Base-by-base conservation (phyloP, 1,140 invertebrate species). In the Araneus ventricosus region DNA sequence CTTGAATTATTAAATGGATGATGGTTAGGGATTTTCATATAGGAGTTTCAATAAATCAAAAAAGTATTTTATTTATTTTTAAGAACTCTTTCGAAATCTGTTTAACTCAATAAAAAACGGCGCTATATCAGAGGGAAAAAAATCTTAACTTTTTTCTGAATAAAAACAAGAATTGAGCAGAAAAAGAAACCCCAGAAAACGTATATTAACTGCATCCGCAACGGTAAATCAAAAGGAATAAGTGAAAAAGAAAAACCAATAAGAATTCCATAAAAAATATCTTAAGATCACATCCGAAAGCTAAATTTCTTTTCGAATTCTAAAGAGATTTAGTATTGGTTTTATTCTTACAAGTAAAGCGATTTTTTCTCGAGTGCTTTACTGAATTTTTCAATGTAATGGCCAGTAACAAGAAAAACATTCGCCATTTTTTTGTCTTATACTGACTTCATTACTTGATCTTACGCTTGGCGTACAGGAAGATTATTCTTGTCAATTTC, bases 271-370 rank as follows among this genome's bases (percentile, higher is more conserved):
- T 75, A 34, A 75, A 75, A 75, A 70, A 75, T 20, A 75, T 75
- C 30, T 30, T 17, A 34, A 75, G 34, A 75, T 75, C 70, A 20
- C 70, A 75, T 75, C 20, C 70, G 14, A 75, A 52, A 75, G 27
- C 17, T 30, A 75, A 75, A 34, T 75, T 75, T 75, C 30, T 75
- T 75, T 75, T 34, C 17, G 30, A 75, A 75, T 75, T 75, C 30
- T 34, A 75, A 84, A 84, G 82, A 27, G 45, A 84, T 84, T 84
- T 84, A 27, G 82, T 34, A 84, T 27, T 84, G 24, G 82, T 84
- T 84, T 52, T 52, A 52, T 45, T 52, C 20, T 20, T 52, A 84
- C 39, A 84, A 30, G 22, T 84, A 27, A 84, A 41, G 30, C 82
- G n/a, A 84, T 84, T 84, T 84, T 52, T 84, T 84, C 34, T 75